A percentile compares a stretch with the other conserved stretches of the same genome.
phyloP scores from a whole-genome alignment of 1,140 invertebrate genomes.

The Glomeris maerens region DNA sequence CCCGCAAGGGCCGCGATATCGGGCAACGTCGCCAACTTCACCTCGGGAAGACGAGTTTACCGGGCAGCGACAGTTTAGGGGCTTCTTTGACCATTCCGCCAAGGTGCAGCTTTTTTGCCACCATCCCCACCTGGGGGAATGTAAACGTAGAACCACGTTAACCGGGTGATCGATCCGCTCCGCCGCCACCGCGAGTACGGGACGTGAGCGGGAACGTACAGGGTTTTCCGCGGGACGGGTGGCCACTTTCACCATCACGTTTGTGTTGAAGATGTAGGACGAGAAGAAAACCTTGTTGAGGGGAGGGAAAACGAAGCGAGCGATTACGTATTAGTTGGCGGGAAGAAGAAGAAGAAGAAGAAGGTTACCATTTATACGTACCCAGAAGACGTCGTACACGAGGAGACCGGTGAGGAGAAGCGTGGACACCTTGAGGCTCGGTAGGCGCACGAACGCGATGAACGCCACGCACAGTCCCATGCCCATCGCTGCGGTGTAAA shows the following conservation, averaged over 20 bases:
- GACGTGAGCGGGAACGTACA: constrained; percentile 34
- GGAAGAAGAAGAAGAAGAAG: too few relatives aligned
- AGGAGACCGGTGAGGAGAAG: constrained; percentile 81
- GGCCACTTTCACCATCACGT: constrained; percentile 94
- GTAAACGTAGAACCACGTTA: not conserved
- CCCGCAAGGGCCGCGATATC: not conserved
- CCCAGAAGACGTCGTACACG: constrained; percentile 97
- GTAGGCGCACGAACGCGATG: constrained; percentile 87
- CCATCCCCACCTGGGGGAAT: constrained; percentile 47
- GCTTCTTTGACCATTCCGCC: constrained; percentile 71
- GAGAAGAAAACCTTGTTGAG: constrained; percentile 82
- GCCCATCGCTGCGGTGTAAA: constrained; percentile 57
- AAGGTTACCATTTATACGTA: too few relatives aligned
- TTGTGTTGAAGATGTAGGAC: constrained; percentile 94
- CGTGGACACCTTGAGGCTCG: constrained; percentile 91
- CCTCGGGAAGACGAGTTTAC: constrained; percentile 86
- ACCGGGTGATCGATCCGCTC: not conserved
- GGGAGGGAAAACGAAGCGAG: too few relatives aligned
- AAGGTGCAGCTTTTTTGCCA: constrained; percentile 79
- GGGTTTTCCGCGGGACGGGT: constrained; percentile 90
- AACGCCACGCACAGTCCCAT: constrained; percentile 96
- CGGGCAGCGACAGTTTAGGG: constrained; percentile 86
- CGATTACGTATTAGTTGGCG: too few relatives aligned
- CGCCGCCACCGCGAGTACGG: not conserved
- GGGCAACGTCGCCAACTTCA: constrained; percentile 11